Percentiles rank a stretch among this genome's conserved stretches.
Evolutionary conservation across 1,140 invertebrate species (phyloP).

Genomic region (Spodoptera frugiperda): DNA sequence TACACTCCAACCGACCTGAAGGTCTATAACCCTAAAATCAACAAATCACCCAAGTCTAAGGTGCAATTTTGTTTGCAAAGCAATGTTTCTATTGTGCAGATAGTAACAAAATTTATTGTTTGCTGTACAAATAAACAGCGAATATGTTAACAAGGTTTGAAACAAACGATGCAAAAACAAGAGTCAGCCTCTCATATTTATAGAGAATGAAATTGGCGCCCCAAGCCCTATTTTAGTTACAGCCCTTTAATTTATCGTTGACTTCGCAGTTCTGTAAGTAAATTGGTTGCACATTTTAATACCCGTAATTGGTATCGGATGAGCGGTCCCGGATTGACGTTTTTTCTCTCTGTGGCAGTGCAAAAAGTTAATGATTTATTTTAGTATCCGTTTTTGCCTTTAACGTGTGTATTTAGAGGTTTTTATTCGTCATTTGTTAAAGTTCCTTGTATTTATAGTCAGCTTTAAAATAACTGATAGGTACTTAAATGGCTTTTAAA

Average conservation of each 20-base stretch:
- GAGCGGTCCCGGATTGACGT: slow-evolving; percentile 49
- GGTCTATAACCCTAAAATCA: neutral
- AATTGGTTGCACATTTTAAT: slow-evolving; percentile 75
- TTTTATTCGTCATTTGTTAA: neutral
- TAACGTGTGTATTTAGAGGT: slow-evolving; percentile 6
- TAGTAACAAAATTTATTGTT: slow-evolving; percentile 40
- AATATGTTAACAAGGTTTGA: slow-evolving; percentile 67
- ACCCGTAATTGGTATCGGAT: slow-evolving; percentile 69
- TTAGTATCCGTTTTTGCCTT: slow-evolving; percentile 10
- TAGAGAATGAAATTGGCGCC: slow-evolving; percentile 71
- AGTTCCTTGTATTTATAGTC: neutral
- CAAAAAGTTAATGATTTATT: slow-evolving; percentile 40
- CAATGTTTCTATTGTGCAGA: slow-evolving; percentile 34
- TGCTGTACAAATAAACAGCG: slow-evolving; percentile 54
- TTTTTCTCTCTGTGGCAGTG: slow-evolving; percentile 14
- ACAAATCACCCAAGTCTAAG: slow-evolving; percentile 10
- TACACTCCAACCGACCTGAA: no score
- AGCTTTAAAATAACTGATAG: no score
- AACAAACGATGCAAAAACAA: slow-evolving; percentile 59
- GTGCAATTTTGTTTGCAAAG: slow-evolving; percentile 14
- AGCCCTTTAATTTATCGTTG: slow-evolving; percentile 69
- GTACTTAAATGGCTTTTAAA: no score
- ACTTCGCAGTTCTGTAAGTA: slow-evolving; percentile 66
- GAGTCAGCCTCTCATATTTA: slow-evolving; percentile 64
- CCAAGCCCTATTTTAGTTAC: slow-evolving; percentile 66